Conservation (phyloP, 2,888 invertebrate genomes). For the Omphaloscelis lunosa region DNA sequence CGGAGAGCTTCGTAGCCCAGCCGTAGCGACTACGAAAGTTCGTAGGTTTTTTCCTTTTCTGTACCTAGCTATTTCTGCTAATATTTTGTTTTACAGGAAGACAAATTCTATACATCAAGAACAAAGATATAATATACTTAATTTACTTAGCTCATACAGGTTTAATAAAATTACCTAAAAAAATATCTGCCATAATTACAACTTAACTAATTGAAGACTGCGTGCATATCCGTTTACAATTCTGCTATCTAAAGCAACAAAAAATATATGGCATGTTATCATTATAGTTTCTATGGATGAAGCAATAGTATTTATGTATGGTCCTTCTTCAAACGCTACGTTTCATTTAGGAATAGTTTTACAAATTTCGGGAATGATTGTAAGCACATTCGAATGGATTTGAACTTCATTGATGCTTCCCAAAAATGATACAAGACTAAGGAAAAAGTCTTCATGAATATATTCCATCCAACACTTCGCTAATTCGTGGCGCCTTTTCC, state of each 20-base stretch:
- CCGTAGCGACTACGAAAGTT: constrained; percentile 19
- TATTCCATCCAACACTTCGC: constrained; percentile 76
- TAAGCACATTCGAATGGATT: constrained; percentile 10
- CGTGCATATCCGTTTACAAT: neutral
- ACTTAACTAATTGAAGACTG: neutral
- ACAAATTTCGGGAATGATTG: neutral
- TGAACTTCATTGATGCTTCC: constrained; percentile 47
- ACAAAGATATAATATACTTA: neutral
- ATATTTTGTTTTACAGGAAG: neutral
- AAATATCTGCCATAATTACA: neutral
- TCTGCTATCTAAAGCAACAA: neutral
- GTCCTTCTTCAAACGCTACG: neutral
- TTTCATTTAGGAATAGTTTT: neutral
- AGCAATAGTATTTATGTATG: neutral
- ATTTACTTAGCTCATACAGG: neutral
- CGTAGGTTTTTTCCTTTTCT: neutral
- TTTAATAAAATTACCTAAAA: neutral
- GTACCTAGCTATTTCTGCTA: neutral
- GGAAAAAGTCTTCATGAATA: constrained; percentile 62
- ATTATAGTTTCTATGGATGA: neutral
- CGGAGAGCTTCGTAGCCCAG: constrained; percentile 26
- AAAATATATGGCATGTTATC: neutral
- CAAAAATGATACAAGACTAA: constrained; percentile 44
- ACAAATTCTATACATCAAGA: neutral
- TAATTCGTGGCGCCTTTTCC: constrained; percentile 86